phyloP scores from a whole-genome alignment of 2,113 vertebrate species.

The Pachypanchax playfairii region DNA sequence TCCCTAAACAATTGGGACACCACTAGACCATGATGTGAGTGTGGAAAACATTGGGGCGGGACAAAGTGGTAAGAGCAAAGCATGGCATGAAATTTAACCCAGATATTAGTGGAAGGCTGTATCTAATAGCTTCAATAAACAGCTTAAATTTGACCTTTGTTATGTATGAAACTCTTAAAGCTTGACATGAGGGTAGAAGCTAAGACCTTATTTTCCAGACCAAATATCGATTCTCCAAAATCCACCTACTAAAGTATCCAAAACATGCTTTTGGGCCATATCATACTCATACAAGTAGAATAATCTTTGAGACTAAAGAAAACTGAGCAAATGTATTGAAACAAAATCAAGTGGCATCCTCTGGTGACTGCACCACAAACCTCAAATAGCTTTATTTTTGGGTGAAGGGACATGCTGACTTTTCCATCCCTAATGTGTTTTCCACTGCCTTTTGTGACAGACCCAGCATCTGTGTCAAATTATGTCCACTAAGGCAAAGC shows the following conservation, averaged over 20 bases:
- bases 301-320: conserved; percentile 9
- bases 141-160: conserved; percentile 12
- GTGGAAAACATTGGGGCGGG: no score
- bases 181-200: conserved; percentile 45
- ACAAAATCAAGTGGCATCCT: conserved; percentile 53
- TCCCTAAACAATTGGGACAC: conserved; percentile 42
- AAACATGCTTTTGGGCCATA: conserved; percentile 44
- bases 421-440: conserved; percentile 69
- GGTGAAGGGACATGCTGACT: conserved; percentile 66
- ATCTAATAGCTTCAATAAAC: conserved; percentile 6
- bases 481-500: conserved; percentile 61
- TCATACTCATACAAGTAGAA: conserved; percentile 19
- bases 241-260: conserved; percentile 28
- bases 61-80: no score
- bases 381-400: conserved; percentile 67
- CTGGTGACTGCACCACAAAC: conserved; percentile 63
- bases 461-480: conserved; percentile 75
- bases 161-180: conserved; percentile 12
- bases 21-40: not conserved
- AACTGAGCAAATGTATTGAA: conserved; percentile 27
- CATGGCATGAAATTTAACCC: conserved; percentile 39
- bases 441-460: conserved; percentile 66
- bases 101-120: conserved; percentile 39
- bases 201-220: conserved; percentile 30
- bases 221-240: conserved; percentile 34